phyloP scores from a whole-genome alignment of 2,797 vertebrate genomes.

The Pangasius mekongensis region DNA sequence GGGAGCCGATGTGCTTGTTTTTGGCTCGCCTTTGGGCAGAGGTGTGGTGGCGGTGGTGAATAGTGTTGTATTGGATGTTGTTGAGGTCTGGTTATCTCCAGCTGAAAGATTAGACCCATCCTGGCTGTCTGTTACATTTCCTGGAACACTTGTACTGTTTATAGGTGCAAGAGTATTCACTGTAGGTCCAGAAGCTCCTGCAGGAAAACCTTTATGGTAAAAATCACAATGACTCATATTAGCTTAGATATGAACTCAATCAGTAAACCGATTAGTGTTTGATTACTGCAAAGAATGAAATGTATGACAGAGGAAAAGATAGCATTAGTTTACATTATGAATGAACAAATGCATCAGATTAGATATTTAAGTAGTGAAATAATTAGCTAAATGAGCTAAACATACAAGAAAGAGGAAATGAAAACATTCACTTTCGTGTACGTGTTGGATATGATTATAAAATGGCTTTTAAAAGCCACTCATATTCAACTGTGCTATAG shows the following conservation, averaged over 20 bases:
- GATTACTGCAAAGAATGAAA: neutral
- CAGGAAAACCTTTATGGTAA: conserved; percentile 2
- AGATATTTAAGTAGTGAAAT: neutral
- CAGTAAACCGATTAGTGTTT: neutral
- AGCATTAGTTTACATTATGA: neutral
- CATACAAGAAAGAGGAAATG: neutral
- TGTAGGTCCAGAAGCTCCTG: neutral
- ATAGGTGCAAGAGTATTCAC: neutral
- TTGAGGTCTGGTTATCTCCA: conserved; percentile 11
- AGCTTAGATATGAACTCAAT: conserved; percentile 16
- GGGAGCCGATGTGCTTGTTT: neutral
- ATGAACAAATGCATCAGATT: neutral
- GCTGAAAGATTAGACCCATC: neutral
- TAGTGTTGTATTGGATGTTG: conserved; percentile 3
- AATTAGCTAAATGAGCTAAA: neutral
- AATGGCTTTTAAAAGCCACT: neutral
- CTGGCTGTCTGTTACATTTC: conserved; percentile 12
- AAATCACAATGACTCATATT: neutral
- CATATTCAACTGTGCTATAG: neutral
- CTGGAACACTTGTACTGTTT: neutral
- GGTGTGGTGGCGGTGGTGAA: neutral
- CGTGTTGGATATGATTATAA: neutral
- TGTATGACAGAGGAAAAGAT: neutral
- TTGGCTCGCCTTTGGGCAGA: neutral
- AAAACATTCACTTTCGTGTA: neutral